Conservation (phyloP, 1,140 invertebrate genomes). For the Drosophila tani region DNA sequence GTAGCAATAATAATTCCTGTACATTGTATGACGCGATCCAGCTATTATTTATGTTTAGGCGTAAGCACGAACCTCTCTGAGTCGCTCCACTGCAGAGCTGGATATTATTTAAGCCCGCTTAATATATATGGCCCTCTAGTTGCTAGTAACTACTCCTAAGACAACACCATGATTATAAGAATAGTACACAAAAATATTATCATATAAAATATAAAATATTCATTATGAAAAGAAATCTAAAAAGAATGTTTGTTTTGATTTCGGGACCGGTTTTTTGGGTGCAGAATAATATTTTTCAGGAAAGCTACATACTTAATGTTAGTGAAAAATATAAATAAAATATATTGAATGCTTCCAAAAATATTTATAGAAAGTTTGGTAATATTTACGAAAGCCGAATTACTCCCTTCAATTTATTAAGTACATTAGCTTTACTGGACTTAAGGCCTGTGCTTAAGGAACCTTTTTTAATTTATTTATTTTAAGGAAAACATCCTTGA, state of each 20-base stretch:
- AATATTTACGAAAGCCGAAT: no score
- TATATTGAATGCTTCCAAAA: no score
- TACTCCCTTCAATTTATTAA: no score
- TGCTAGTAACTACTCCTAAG: conserved; percentile 55
- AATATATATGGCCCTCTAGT: conserved; percentile 54
- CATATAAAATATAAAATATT: conserved; percentile 80
- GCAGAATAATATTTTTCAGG: no score
- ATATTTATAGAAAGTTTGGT: no score
- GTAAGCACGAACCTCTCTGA: conserved; percentile 53
- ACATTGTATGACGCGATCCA: conserved; percentile 48
- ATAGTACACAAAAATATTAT: conserved; percentile 58
- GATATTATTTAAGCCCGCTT: conserved; percentile 46
- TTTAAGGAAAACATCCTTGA: neutral
- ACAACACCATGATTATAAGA: conserved; percentile 25
- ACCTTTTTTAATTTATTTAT: neutral
- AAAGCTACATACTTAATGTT: no score
- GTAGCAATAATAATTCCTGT: conserved; percentile 41
- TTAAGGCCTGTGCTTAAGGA: no score
- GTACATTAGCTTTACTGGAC: no score
- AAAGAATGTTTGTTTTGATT: conserved; percentile 4
- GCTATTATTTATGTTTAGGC: conserved; percentile 66
- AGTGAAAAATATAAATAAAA: no score
- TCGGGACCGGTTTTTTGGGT: neutral
- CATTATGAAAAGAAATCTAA: conserved; percentile 53
- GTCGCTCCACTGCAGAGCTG: conserved; percentile 46